phyloP scores from a whole-genome alignment of 2,113 vertebrate genomes.

The Lamprologus speciosus region DNA sequence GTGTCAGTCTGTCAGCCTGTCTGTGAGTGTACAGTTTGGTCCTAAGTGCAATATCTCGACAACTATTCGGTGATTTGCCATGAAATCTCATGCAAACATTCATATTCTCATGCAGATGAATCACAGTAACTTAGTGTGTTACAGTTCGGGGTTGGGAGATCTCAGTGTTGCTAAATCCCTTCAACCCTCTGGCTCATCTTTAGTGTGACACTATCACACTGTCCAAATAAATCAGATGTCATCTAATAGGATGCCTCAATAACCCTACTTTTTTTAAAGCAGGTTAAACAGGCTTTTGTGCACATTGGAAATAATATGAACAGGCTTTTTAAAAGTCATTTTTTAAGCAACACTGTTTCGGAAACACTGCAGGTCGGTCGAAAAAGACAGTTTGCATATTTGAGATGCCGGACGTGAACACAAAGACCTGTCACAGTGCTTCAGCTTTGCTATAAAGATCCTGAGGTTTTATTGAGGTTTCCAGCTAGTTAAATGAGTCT shows the following conservation, averaged over 20 bases:
- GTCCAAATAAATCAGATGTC: not conserved
- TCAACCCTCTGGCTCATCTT: not conserved
- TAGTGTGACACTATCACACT: not conserved
- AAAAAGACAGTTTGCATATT: not conserved
- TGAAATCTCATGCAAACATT: not conserved
- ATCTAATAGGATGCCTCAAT: not conserved
- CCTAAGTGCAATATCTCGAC: not conserved
- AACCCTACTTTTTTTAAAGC: not conserved
- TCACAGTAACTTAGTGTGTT: not conserved
- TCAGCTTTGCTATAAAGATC: not conserved
- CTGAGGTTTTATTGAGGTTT: not conserved
- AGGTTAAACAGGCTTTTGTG: not conserved
- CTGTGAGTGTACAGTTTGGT: not conserved
- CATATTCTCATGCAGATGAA: not conserved
- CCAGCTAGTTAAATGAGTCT: not conserved
- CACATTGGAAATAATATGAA: not conserved
- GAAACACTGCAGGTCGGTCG: not conserved
- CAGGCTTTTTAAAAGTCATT: not conserved
- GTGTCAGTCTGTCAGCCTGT: not conserved
- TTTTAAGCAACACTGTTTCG: not conserved
- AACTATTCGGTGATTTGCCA: not conserved
- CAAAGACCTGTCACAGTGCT: not conserved
- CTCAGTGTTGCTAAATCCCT: not conserved
- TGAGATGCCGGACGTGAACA: not conserved
- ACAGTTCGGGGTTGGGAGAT: not conserved